Conservation (phyloP, 2,888 invertebrate genomes). For the Pammene aurita region DNA sequence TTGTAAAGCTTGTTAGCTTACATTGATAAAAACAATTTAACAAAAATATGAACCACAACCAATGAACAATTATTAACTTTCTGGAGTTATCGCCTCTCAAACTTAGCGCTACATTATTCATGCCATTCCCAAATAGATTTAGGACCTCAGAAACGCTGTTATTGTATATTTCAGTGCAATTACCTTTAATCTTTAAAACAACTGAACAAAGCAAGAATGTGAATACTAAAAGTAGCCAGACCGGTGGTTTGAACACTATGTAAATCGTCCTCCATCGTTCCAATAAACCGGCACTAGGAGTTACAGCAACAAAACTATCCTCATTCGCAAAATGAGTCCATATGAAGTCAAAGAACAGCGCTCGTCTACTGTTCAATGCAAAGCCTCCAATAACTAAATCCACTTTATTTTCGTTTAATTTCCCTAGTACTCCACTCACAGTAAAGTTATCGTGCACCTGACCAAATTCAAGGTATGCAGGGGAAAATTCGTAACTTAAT, state of each 20-base stretch:
- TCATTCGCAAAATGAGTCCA: slow-evolving; percentile 30
- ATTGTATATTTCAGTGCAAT: not conserved
- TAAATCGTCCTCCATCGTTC: slow-evolving; percentile 40
- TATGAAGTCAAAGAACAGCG: slow-evolving; percentile 35
- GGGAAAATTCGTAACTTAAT: slow-evolving; percentile 28
- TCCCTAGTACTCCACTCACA: slow-evolving; percentile 24
- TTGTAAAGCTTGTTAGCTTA: slow-evolving; percentile 41
- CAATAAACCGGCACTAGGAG: slow-evolving; percentile 9
- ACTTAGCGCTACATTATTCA: slow-evolving; percentile 5
- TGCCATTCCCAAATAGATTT: slow-evolving; percentile 30
- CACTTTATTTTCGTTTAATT: slow-evolving; percentile 33
- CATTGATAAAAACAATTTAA: slow-evolving; percentile 43
- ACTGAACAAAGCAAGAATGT: slow-evolving; percentile 22
- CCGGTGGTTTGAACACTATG: slow-evolving; percentile 27
- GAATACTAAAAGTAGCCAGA: slow-evolving; percentile 37
- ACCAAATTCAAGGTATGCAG: slow-evolving; percentile 29
- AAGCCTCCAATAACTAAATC: slow-evolving; percentile 42
- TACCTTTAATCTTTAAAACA: not conserved
- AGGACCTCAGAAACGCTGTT: not conserved
- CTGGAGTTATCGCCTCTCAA: not conserved
- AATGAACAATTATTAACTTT: slow-evolving; percentile 31
- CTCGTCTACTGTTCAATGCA: slow-evolving; percentile 24
- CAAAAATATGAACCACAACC: slow-evolving; percentile 44
- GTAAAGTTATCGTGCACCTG: slow-evolving; percentile 33
- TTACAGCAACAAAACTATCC: slow-evolving; percentile 35